phyloP scores from a whole-genome alignment of 2,888 invertebrate genomes.

The Gymnoscelis rufifasciata region DNA sequence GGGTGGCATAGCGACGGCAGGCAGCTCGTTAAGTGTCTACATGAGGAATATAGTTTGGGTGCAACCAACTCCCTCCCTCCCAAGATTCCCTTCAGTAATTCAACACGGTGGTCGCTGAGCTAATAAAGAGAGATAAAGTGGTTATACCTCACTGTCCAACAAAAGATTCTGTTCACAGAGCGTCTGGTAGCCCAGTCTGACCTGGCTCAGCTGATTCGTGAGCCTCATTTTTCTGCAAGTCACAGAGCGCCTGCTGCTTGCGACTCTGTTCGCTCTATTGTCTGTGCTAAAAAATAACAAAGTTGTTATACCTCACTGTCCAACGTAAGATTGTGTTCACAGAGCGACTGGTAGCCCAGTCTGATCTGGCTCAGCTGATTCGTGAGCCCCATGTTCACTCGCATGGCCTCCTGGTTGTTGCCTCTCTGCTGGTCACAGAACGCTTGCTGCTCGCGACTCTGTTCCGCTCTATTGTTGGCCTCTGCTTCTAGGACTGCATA shows the following conservation, averaged over 20 bases:
- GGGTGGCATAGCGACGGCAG: too few relatives aligned
- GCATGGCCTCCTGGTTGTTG: conserved; percentile 39
- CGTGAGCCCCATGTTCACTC: background rate
- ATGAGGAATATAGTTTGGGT: too few relatives aligned
- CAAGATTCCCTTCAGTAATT: too few relatives aligned
- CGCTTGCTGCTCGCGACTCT: conserved; percentile 78
- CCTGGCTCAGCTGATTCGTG: background rate
- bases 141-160: background rate
- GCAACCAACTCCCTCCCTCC: too few relatives aligned
- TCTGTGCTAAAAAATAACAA: conserved; percentile 15
- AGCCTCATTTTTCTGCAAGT: conserved; percentile 61
- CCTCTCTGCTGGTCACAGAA: conserved; percentile 80
- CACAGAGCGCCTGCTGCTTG: conserved; percentile 80
- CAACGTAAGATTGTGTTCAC: background rate
- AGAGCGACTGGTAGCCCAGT: background rate
- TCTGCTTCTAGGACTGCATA: conserved; percentile 68
- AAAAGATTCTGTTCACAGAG: background rate
- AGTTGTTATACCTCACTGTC: background rate
- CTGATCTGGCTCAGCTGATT: background rate
- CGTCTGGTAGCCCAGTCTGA: background rate
- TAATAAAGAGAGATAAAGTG: background rate
- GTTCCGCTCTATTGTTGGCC: conserved; percentile 67
- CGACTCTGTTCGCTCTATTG: conserved; percentile 70
- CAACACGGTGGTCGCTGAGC: too few relatives aligned
- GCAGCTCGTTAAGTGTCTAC: too few relatives aligned